Evolutionary conservation across 1,140 invertebrate genomes (phyloP).

Genomic region (Papilio aristodemus): DNA sequence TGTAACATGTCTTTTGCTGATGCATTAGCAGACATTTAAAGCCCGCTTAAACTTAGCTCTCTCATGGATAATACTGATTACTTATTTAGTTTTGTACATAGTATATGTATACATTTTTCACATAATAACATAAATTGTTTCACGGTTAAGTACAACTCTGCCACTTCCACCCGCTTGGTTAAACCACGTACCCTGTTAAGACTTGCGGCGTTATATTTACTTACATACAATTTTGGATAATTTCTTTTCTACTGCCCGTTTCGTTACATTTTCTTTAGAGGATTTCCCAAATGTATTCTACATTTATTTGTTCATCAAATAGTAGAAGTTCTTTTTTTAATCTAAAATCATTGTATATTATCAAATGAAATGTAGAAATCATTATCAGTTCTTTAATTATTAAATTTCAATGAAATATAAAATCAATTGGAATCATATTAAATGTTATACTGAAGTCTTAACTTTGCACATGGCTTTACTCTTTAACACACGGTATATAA

Average conservation of each 20-base stretch:
- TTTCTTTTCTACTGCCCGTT: conserved; percentile 2
- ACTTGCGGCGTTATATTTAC: conserved; percentile 21
- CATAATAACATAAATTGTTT: conserved; percentile 7
- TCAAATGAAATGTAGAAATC: background rate
- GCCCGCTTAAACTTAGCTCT: background rate
- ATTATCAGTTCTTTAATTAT: background rate
- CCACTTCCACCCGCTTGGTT: conserved; percentile 23
- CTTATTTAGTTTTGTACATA: background rate
- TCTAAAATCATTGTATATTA: background rate
- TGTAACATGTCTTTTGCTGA: background rate
- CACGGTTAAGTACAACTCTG: conserved; percentile 7
- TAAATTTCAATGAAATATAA: background rate
- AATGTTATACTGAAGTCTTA: conserved; percentile 35
- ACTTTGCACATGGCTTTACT: conserved; percentile 56
- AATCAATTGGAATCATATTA: background rate
- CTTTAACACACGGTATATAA: conserved; percentile 57
- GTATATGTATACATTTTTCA: conserved; percentile 1
- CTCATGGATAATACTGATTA: background rate
- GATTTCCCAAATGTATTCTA: background rate
- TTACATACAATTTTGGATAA: conserved; percentile 18
- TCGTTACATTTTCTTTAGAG: background rate
- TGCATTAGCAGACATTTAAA: background rate
- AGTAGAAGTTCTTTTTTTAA: background rate
- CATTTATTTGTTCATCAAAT: background rate
- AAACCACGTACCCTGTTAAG: conserved; percentile 34